Evolutionary conservation across 2,888 invertebrate genomes (phyloP).

Genomic region (Clitarchus hookeri): DNA sequence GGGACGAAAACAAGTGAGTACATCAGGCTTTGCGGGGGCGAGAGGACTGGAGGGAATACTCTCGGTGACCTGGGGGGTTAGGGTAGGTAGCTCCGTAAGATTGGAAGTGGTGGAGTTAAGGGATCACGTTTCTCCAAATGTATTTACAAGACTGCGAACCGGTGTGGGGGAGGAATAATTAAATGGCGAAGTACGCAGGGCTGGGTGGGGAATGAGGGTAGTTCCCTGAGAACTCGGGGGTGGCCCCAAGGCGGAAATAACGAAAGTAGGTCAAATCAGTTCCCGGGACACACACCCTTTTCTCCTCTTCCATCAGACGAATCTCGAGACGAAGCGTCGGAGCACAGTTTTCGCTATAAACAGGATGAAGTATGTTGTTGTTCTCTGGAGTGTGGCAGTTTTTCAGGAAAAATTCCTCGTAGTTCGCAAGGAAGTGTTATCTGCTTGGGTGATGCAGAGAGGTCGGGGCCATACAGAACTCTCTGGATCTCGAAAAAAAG

Average conservation of each 20-base stretch:
- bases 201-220: not conserved
- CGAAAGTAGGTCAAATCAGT: not conserved
- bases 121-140: not conserved
- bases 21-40: not conserved
- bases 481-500: too few relatives aligned
- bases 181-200: not conserved
- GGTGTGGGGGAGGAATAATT: not conserved
- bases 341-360: not conserved
- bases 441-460: not conserved
- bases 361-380: not conserved
- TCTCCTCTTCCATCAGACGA: not conserved
- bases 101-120: not conserved
- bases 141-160: conserved; percentile 1
- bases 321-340: not conserved
- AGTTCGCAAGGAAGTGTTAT: not conserved
- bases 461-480: too few relatives aligned
- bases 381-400: not conserved
- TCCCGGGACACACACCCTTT: not conserved
- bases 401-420: not conserved
- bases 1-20: not conserved
- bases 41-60: not conserved
- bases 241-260: not conserved
- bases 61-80: not conserved
- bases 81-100: not conserved
- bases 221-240: not conserved